Conservation (phyloP, 2,888 invertebrate genomes). For the Drosophila mulleri region DNA sequence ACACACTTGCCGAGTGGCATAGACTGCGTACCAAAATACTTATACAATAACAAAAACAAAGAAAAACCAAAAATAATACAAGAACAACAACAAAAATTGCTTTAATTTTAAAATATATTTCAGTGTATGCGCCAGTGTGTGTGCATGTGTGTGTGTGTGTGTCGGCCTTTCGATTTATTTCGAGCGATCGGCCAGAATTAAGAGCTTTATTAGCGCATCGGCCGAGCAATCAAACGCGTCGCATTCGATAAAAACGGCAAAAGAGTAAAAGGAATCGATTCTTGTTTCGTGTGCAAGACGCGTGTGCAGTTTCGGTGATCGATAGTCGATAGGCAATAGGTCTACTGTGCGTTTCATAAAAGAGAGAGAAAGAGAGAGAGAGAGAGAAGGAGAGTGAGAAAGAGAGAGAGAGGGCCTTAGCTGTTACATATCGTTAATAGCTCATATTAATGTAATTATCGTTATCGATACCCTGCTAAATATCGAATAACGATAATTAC, state of each 20-base stretch:
- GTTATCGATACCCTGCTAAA: not conserved
- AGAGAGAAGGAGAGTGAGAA: not conserved
- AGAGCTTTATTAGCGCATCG: slow-evolving; percentile 69
- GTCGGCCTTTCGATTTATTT: slow-evolving; percentile 79
- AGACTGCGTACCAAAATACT: slow-evolving; percentile 56
- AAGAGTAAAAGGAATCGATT: slow-evolving; percentile 31
- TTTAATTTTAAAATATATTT: slow-evolving; percentile 80
- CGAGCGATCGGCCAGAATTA: slow-evolving; percentile 75
- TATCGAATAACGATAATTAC: too few relatives aligned
- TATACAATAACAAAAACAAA: slow-evolving; percentile 69
- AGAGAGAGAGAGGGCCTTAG: too few relatives aligned
- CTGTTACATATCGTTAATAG: not conserved
- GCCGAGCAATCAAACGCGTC: slow-evolving; percentile 63
- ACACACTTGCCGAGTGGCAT: slow-evolving; percentile 8
- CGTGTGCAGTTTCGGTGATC: slow-evolving; percentile 2
- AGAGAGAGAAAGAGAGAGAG: not conserved
- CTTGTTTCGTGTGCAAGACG: not conserved
- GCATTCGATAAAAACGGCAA: slow-evolving; percentile 32
- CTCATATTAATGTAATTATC: not conserved
- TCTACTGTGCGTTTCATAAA: not conserved
- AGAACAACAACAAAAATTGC: slow-evolving; percentile 62
- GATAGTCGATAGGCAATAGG: not conserved
- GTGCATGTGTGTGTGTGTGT: slow-evolving; percentile 32
- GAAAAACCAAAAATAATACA: slow-evolving; percentile 67
- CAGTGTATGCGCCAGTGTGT: slow-evolving; percentile 46